Percentiles rank a stretch among this genome's conserved stretches.
These are phyloP conservation scores for Passer montanus DNA, from an alignment of 2,113 vertebrate species.

Conservation along the genomic window DNA sequence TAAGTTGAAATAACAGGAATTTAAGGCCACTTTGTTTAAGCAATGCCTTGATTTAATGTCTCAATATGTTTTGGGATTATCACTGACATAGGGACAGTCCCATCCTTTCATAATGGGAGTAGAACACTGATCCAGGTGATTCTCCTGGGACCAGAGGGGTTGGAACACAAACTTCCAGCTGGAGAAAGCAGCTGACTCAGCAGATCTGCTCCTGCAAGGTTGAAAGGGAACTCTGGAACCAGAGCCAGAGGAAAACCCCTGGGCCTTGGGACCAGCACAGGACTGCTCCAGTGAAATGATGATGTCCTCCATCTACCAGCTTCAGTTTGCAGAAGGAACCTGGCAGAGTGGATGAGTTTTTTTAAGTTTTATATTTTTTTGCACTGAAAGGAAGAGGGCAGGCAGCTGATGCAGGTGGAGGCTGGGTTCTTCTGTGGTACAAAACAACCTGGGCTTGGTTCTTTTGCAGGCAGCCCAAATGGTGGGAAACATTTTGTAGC, in stretches of 20 bases:
- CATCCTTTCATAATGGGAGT: neutral
- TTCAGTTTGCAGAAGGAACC: neutral
- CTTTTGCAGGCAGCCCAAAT: neutral
- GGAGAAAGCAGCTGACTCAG: constrained; percentile 35
- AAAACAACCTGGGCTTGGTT: neutral
- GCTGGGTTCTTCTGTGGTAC: neutral
- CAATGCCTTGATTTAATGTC: neutral
- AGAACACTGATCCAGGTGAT: neutral
- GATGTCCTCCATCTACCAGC: neutral
- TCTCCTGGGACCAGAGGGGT: neutral
- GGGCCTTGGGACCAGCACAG: neutral
- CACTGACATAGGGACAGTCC: neutral
- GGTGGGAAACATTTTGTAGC: neutral
- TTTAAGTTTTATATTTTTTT: fast-evolving
- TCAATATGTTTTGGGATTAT: neutral
- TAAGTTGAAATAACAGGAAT: neutral
- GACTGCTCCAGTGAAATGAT: constrained; percentile 1
- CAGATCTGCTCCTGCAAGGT: neutral
- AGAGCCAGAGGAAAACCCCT: constrained; percentile 10
- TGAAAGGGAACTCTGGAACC: constrained; percentile 27
- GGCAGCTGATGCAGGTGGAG: neutral
- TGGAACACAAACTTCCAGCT: neutral
- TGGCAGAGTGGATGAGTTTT: neutral
- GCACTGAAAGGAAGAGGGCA: neutral
- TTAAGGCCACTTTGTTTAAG: neutral